These are phyloP conservation scores for Motacilla alba DNA, from an alignment of 2,113 vertebrate species.

Conservation along the genomic window DNA sequence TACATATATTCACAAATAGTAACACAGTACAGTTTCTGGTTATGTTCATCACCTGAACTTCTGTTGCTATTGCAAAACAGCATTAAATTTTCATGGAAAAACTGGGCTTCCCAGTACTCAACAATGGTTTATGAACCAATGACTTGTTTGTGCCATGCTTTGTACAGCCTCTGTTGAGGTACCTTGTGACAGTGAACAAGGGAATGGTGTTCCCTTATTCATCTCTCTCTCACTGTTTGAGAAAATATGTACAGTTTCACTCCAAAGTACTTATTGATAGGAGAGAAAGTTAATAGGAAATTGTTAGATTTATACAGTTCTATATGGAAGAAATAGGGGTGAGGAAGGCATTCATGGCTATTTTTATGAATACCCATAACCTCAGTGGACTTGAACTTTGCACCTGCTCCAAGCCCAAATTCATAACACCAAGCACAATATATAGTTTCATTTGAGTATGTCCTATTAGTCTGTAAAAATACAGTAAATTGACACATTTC, in stretches of 20 bases:
- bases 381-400: not conserved
- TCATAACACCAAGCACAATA: not conserved
- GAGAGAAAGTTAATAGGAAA: not conserved
- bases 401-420: not conserved
- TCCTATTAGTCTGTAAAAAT: not conserved
- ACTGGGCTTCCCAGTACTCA: not conserved
- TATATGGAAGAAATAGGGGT: not conserved
- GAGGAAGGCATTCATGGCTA: not conserved
- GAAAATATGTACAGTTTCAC: not conserved
- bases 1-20: not conserved
- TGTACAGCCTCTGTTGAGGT: not conserved
- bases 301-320: not conserved
- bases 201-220: not conserved
- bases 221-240: not conserved
- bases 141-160: not conserved
- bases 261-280: not conserved
- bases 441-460: not conserved
- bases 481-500: not conserved
- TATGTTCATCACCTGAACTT: not conserved
- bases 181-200: not conserved
- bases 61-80: not conserved
- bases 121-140: not conserved
- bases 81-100: conserved; percentile 23
- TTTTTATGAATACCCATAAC: not conserved
- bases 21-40: not conserved